Conservation (phyloP, 2,113 vertebrate genomes). For the Syngnathus floridae region DNA sequence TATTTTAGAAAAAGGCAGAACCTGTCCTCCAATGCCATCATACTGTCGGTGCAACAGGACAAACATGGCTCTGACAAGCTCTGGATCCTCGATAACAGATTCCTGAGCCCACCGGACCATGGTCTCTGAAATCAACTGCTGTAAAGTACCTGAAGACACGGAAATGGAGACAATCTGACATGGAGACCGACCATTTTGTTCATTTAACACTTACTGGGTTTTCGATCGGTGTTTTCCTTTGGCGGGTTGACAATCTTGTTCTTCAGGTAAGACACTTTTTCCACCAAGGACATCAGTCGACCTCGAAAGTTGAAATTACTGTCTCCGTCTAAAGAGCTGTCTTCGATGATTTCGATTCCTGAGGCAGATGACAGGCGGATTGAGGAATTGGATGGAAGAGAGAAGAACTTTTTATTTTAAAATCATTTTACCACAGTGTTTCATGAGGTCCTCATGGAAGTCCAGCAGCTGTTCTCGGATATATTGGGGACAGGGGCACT, state of each 20-base stretch:
- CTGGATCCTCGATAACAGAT: slow-evolving; percentile 90
- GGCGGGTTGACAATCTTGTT: slow-evolving; percentile 80
- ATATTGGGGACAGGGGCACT: slow-evolving; percentile 88
- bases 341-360: slow-evolving; percentile 89
- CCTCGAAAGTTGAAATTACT: slow-evolving; percentile 84
- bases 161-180: not conserved
- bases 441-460: slow-evolving; percentile 94
- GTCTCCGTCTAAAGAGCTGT: slow-evolving; percentile 73
- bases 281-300: slow-evolving; percentile 84
- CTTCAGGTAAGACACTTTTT: slow-evolving; percentile 87
- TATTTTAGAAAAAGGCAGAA: slow-evolving; percentile 43
- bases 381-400: no score
- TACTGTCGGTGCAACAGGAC: slow-evolving; percentile 90
- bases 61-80: slow-evolving; percentile 94
- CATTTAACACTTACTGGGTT: slow-evolving; percentile 72
- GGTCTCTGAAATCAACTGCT: slow-evolving; percentile 90
- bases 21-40: slow-evolving; percentile 88
- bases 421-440: slow-evolving; percentile 80
- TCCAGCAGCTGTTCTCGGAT: slow-evolving; percentile 86
- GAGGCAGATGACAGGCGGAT: not conserved
- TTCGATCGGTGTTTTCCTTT: slow-evolving; percentile 74
- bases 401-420: not conserved
- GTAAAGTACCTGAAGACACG: slow-evolving; percentile 76
- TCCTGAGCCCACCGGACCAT: slow-evolving; percentile 98
- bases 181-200: no score